These are phyloP conservation scores for Caenorhabditis uteleia DNA, from an alignment of 2,888 invertebrate genomes.

Conservation along the genomic window DNA sequence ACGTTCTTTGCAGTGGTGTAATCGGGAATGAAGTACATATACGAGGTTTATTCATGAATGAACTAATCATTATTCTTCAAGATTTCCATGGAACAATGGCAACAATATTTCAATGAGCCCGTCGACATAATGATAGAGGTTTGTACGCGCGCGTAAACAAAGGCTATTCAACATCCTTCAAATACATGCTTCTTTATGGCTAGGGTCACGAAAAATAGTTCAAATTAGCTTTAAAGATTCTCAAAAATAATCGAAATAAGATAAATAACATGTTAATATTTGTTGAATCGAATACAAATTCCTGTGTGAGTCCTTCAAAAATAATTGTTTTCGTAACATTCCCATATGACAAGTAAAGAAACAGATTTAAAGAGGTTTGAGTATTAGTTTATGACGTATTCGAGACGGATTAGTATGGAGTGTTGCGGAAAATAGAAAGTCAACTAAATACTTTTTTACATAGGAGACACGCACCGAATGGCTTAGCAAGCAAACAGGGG, in stretches of 20 bases:
- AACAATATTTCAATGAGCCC: constrained; percentile 63
- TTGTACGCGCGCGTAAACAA: too few species aligned
- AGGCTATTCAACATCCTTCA: too few species aligned
- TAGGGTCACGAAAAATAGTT: background rate
- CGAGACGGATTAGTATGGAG: constrained; percentile 8
- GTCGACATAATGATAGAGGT: constrained; percentile 67
- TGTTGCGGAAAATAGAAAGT: constrained; percentile 5
- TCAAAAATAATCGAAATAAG: too few species aligned
- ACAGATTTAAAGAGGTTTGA: constrained; percentile 3
- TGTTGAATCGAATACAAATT: background rate
- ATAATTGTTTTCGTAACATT: too few species aligned
- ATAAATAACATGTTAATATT: too few species aligned
- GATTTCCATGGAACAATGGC: constrained; percentile 58
- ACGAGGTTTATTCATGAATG: background rate
- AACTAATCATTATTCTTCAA: constrained; percentile 9
- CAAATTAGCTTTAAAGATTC: too few species aligned
- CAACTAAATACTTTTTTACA: constrained; percentile 8
- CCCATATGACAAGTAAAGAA: too few species aligned
- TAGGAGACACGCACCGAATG: constrained; percentile 70
- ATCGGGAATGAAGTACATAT: constrained; percentile 59
- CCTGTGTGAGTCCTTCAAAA: background rate
- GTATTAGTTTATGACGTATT: constrained; percentile 14
- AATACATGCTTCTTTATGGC: background rate
- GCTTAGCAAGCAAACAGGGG: constrained; percentile 76
- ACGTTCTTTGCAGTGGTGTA: constrained; percentile 71